Evolutionary conservation across 2,888 invertebrate species (phyloP), one percentile per base, ranked within the genome.

Genomic region (Habrosyne pyritoides): DNA sequence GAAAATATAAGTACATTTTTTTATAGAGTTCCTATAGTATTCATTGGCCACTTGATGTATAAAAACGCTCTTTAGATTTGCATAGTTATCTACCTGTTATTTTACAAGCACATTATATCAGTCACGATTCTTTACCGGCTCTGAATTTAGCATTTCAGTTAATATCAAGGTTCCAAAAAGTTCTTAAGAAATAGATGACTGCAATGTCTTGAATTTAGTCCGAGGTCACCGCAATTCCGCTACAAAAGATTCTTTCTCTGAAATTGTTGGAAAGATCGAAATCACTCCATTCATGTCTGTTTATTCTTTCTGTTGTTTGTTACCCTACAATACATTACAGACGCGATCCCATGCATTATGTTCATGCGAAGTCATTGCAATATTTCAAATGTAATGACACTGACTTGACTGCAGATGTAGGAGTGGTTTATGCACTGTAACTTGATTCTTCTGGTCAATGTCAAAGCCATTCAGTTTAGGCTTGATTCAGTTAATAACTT

Each of bases 91-190:
- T 30, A 26, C 18, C 26, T 50, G 21, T 28, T 49, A 26, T 26
- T 49, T 22, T 48, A 28, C 12, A 28, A 28, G 12, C 21, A 14
- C 21, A 50, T 50, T 18, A 50, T 21, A 50, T 8, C 55, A 76
- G 77, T 82, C 84, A 84, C 80, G 84, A 83, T 60, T 73, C 67
- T 60, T 59, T 46, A 55, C 56, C 63, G 61, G 67, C 64, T 73
- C 60, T 66, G 66, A 71, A 71, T 73, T 74, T 77, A 75, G 66
- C 71, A 64, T 77, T 81, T 78, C 71, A 73, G 73, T 67, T 79
- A 83, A 83, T 84, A 86, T 77, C 84, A 85, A 85, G 86, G 85
- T 68, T 79, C 59, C 59, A 57, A 69, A 75, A 70, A 64, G 67
- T 70, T 77, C 71, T 79, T 81, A 74, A 76, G 79, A 80, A 83